These are phyloP conservation scores for Crossocerus cetratus DNA, from an alignment of 2,888 invertebrate genomes.

Conservation along the genomic window DNA sequence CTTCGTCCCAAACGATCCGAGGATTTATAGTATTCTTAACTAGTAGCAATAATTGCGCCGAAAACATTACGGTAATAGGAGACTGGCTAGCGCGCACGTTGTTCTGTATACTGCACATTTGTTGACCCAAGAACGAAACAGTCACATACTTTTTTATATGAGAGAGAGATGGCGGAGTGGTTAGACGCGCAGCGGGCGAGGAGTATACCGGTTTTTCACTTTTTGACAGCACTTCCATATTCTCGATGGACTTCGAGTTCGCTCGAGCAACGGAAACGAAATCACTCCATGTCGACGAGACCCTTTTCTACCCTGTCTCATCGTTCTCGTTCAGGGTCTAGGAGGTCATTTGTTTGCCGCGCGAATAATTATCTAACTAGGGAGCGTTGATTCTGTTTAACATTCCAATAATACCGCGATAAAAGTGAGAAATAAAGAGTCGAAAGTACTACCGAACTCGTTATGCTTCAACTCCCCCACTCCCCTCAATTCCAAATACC, in stretches of 20 bases:
- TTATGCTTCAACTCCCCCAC: background rate
- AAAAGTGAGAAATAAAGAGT: constrained; percentile 57
- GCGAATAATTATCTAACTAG: constrained; percentile 37
- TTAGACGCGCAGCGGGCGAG: background rate
- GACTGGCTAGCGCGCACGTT: constrained; percentile 40
- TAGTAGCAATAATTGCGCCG: constrained; percentile 29
- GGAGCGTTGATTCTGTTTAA: constrained; percentile 55
- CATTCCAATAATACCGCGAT: constrained; percentile 61
- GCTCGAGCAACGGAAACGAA: constrained; percentile 9
- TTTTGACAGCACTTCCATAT: background rate
- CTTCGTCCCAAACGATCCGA: background rate
- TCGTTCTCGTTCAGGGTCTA: constrained; percentile 35
- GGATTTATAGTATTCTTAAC: constrained; percentile 22
- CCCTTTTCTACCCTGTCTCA: constrained; percentile 60
- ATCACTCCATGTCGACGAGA: background rate
- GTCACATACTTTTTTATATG: constrained; percentile 22
- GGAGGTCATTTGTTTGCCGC: constrained; percentile 28
- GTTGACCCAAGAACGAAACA: constrained; percentile 15
- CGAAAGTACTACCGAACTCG: constrained; percentile 35
- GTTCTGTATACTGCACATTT: constrained; percentile 34
- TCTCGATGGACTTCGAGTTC: too few species aligned
- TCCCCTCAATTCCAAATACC: background rate
- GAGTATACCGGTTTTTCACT: background rate
- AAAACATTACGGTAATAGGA: constrained; percentile 13
- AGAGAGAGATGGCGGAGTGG: background rate